phyloP scores from a whole-genome alignment of 2,888 invertebrate genomes.

The Pterostichus madidus region DNA sequence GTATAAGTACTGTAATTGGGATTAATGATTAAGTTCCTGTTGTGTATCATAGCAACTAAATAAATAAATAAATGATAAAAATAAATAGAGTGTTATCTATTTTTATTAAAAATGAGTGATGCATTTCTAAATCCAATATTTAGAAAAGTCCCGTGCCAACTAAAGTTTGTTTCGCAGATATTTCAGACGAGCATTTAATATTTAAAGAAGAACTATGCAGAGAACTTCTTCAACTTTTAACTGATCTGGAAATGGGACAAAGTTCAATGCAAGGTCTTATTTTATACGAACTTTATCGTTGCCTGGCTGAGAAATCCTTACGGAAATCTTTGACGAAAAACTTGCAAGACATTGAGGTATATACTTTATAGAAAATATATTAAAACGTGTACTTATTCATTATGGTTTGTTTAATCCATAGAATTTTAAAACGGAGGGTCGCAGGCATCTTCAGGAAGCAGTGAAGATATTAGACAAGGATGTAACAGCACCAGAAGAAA shows the following conservation, averaged over 20 bases:
- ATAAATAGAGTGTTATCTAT: no score
- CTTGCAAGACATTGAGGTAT: slow-evolving; percentile 8
- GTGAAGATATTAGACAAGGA: slow-evolving; percentile 73
- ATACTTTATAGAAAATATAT: background rate
- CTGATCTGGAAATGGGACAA: slow-evolving; percentile 80
- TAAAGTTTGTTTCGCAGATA: slow-evolving; percentile 77
- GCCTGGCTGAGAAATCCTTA: slow-evolving; percentile 69
- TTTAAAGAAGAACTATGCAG: slow-evolving; percentile 82
- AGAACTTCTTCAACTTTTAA: slow-evolving; percentile 80
- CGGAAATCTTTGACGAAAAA: slow-evolving; percentile 18
- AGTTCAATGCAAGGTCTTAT: slow-evolving; percentile 74
- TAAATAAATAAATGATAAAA: no score
- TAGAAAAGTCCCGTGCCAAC: slow-evolving; percentile 30
- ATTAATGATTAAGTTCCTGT: no score
- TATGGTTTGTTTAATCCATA: background rate
- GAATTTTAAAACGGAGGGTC: slow-evolving; percentile 60
- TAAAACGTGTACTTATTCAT: background rate
- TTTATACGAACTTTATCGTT: slow-evolving; percentile 72
- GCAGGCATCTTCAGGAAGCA: slow-evolving; percentile 71
- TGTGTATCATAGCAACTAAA: no score
- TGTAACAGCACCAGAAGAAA: slow-evolving; percentile 71
- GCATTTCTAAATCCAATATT: background rate
- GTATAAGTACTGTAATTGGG: no score
- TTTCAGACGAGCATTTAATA: slow-evolving; percentile 80
- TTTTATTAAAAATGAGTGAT: background rate